Evolutionary conservation across 1,140 invertebrate genomes (phyloP), one percentile per base, ranked within the genome.

Genomic region (Bradynema listronoti): DNA sequence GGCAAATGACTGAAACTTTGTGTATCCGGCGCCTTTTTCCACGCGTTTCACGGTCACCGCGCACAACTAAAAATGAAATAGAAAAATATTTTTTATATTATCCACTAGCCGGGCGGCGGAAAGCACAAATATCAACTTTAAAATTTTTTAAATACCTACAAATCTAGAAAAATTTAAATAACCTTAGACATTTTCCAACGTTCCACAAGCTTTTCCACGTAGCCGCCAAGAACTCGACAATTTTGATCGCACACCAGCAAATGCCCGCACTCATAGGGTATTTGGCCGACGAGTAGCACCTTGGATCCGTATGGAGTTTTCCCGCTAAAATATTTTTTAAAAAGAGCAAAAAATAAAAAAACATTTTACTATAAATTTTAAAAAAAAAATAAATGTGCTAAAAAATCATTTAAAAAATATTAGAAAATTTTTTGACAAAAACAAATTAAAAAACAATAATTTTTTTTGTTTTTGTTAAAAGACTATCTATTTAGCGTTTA

Each of bases 111-210:
- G n/a, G n/a, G n/a, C n/a, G n/a, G n/a, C n/a, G n/a, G n/a, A n/a
- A n/a, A n/a, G n/a, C n/a, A n/a, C n/a, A n/a, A n/a, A n/a, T n/a
- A n/a, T n/a, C n/a, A n/a, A n/a, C n/a, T n/a, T n/a, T n/a, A n/a
- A n/a, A n/a, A 39, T 39, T 39, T 39, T 39, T 19, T 19, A 19
- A 39, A 39, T 39, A 19, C 36, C 36, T 39, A 11, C 36, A n/a
- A n/a, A n/a, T n/a, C 19, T 39, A 11, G 36, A 39, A 39, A 39
- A 61, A 56, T 11, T 19, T 16, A 59, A 57, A 59, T 36, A 46
- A 80, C 79, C 71, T 72, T 73, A 66, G 80, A 80, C 1, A 79
- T 57, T 61, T 80, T 71, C 80, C 79, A 80, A 29, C 67, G 76
- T 45, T 80, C 79, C 11, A 75, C 72, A 55, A 81, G 43, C 50